Conservation (phyloP, 1,140 invertebrate species). For the Eupeodes corollae region DNA sequence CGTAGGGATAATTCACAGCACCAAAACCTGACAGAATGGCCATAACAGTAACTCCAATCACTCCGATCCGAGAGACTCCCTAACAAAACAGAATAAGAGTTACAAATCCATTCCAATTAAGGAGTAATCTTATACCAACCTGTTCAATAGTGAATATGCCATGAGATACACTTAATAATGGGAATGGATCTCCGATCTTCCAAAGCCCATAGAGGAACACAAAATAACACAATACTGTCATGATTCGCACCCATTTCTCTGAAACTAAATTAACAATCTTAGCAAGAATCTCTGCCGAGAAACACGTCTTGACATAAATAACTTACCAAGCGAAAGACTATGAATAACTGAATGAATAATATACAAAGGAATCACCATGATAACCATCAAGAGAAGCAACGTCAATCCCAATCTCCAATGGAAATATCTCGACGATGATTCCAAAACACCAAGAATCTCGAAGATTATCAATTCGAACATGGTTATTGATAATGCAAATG, state of each 20-base stretch:
- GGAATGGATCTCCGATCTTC: slow-evolving; percentile 99
- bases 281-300: neutral
- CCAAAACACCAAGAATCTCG: slow-evolving; percentile 91
- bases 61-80: slow-evolving; percentile 89
- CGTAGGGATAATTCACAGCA: slow-evolving; percentile 99
- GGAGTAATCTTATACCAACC: neutral
- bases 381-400: slow-evolving; percentile 85
- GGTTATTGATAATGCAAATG: slow-evolving; percentile 94
- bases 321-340: slow-evolving; percentile 81
- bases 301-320: neutral
- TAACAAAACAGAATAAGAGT: slow-evolving; percentile 41
- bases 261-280: slow-evolving; percentile 57
- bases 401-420: slow-evolving; percentile 93
- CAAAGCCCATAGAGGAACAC: slow-evolving; percentile 94
- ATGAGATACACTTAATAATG: slow-evolving; percentile 65
- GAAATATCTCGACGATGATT: slow-evolving; percentile 87
- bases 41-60: slow-evolving; percentile 99
- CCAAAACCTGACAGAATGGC: slow-evolving; percentile 97
- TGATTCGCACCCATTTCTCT: slow-evolving; percentile 60
- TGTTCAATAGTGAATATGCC: slow-evolving; percentile 38
- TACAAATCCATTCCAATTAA: too few relatives aligned
- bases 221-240: slow-evolving; percentile 79
- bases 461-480: slow-evolving; percentile 99
- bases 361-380: slow-evolving; percentile 94
- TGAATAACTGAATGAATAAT: slow-evolving; percentile 91